Percentiles rank a stretch among this genome's conserved stretches.
These are phyloP conservation scores for Lutraria lutraria DNA, from an alignment of 2,888 invertebrate genomes.

Conservation along the genomic window DNA sequence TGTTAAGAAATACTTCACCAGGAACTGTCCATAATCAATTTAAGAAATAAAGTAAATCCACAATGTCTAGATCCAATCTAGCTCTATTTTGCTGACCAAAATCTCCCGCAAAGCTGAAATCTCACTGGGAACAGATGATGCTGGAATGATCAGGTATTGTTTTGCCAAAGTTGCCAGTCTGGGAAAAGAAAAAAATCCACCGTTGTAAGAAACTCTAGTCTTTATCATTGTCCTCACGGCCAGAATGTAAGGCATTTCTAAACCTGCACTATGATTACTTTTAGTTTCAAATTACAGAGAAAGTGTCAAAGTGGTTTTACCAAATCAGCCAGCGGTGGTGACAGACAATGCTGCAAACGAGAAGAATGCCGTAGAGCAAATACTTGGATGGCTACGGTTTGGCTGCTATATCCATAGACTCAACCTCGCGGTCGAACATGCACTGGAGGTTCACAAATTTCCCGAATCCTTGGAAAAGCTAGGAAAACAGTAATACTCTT, in stretches of 20 bases:
- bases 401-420: conserved; percentile 32
- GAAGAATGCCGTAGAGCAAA: conserved; percentile 54
- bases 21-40: conserved; percentile 23
- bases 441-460: conserved; percentile 44
- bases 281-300: conserved; percentile 25
- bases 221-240: conserved; percentile 4
- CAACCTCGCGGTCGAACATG: conserved; percentile 19
- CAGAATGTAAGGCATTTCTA: conserved; percentile 6
- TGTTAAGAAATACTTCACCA: too few relatives aligned
- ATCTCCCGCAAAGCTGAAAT: conserved; percentile 38
- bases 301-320: conserved; percentile 61
- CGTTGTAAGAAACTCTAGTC: conserved; percentile 33
- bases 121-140: conserved; percentile 47
- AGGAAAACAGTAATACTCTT: conserved; percentile 47
- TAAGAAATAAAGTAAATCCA: conserved; percentile 33
- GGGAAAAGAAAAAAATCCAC: conserved; percentile 33
- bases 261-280: conserved; percentile 39
- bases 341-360: conserved; percentile 66
- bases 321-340: conserved; percentile 19
- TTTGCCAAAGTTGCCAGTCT: conserved; percentile 14
- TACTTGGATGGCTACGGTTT: conserved; percentile 51
- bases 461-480: conserved; percentile 35
- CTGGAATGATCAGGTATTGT: conserved; percentile 37
- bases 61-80: conserved; percentile 27
- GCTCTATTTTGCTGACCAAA: conserved; percentile 34